phyloP scores from a whole-genome alignment of 1,140 invertebrate genomes.

The Charaxes varanes region DNA sequence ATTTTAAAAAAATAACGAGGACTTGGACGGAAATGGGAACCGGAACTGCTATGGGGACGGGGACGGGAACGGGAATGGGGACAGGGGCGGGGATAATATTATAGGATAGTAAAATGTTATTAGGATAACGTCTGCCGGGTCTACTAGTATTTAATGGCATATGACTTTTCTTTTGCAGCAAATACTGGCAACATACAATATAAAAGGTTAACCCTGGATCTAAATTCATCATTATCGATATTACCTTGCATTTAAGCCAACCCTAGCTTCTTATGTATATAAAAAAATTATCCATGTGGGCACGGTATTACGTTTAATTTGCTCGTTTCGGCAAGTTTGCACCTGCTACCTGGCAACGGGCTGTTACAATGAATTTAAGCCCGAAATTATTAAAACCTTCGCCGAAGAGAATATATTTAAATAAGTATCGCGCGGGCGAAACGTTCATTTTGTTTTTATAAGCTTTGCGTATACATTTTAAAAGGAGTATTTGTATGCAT shows the following conservation, averaged over 20 bases:
- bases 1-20: too few relatives aligned
- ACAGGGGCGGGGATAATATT: too few relatives aligned
- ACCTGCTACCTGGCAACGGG: constrained; percentile 15
- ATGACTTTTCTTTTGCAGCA: too few relatives aligned
- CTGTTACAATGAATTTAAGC: constrained; percentile 21
- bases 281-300: constrained; percentile 14
- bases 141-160: too few relatives aligned
- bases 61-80: too few relatives aligned
- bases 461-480: neutral
- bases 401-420: constrained; percentile 20
- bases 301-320: constrained; percentile 18
- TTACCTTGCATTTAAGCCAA: constrained; percentile 5
- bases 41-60: too few relatives aligned
- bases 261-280: constrained; percentile 14
- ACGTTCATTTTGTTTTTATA: constrained; percentile 7
- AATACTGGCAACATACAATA: too few relatives aligned
- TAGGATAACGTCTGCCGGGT: too few relatives aligned
- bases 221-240: too few relatives aligned
- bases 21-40: too few relatives aligned
- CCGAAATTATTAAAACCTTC: constrained; percentile 20
- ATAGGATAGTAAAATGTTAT: too few relatives aligned
- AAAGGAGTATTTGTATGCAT: neutral
- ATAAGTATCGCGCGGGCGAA: constrained; percentile 6
- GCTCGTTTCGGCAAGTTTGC: constrained; percentile 20
- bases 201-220: too few relatives aligned